A percentile compares a stretch with the other conserved stretches of the same genome.
These are phyloP conservation scores for Protonibea diacanthus DNA, from an alignment of 2,797 vertebrate species.

Conservation along the genomic window DNA sequence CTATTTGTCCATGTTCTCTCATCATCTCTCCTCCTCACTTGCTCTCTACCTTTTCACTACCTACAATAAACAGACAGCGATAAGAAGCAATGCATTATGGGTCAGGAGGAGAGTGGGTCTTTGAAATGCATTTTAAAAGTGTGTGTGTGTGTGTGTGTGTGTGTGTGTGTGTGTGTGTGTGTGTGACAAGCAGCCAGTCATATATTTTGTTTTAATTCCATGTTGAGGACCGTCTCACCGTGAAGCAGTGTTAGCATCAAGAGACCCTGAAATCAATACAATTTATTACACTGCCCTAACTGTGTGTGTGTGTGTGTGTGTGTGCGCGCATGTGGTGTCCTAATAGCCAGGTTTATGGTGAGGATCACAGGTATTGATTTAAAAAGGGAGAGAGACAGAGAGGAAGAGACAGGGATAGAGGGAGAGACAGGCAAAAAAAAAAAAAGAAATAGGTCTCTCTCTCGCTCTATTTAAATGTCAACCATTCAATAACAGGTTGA, in stretches of 20 bases:
- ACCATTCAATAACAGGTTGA: slow-evolving; percentile 74
- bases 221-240: slow-evolving; percentile 59
- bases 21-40: slow-evolving; percentile 1
- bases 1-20: slow-evolving; percentile 18
- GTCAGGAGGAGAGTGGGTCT: slow-evolving; percentile 43
- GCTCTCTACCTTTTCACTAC: slow-evolving; percentile 43
- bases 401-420: slow-evolving; percentile 34
- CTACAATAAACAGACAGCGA: slow-evolving; percentile 50
- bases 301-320: slow-evolving; percentile 12
- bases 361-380: slow-evolving; percentile 76
- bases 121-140: slow-evolving; percentile 32
- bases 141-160: slow-evolving; percentile 3
- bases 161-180: slow-evolving; percentile 16
- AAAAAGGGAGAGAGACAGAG: slow-evolving; percentile 45
- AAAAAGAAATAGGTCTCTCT: slow-evolving; percentile 37
- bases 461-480: slow-evolving; percentile 80
- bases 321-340: slow-evolving; percentile 22
- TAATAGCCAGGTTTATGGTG: slow-evolving; percentile 75
- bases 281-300: slow-evolving; percentile 66
- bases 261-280: slow-evolving; percentile 70
- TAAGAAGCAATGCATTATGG: slow-evolving; percentile 68
- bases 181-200: slow-evolving; percentile 37
- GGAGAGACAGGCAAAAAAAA: slow-evolving; percentile 31
- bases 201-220: slow-evolving; percentile 77
- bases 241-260: slow-evolving; percentile 58